Evolutionary conservation across 30 jellyfish, hydroid and myxozoan genomes (phyloP).

Genomic region (Hydractinia symbiolongicarpus): DNA sequence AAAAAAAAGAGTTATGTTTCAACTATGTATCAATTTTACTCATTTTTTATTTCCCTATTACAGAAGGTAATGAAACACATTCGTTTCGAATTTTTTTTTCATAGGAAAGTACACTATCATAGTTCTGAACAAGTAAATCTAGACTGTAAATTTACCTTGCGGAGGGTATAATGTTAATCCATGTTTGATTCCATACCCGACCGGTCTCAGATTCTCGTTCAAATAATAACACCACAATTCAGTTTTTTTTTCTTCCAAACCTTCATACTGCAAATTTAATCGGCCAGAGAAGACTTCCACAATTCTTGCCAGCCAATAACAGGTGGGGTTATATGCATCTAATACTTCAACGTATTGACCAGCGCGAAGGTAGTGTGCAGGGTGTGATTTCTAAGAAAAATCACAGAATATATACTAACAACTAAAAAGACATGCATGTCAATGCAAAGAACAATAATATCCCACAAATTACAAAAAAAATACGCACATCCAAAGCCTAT

Average conservation of each 20-base stretch:
- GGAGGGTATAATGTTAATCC: constrained; percentile 90
- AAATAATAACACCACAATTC: constrained; percentile 87
- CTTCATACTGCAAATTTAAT: constrained; percentile 78
- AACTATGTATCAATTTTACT: too few species aligned
- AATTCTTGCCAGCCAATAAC: constrained; percentile 89
- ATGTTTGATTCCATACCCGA: constrained; percentile 70
- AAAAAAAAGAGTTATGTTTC: too few species aligned
- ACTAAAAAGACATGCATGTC: too few species aligned
- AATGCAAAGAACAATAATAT: too few species aligned
- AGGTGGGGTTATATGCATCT: constrained; percentile 73
- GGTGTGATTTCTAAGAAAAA: constrained; percentile 55
- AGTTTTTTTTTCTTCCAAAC: constrained; percentile 61
- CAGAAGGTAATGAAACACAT: too few species aligned
- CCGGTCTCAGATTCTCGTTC: constrained; percentile 54
- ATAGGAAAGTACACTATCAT: too few species aligned
- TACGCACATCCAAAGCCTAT: too few species aligned
- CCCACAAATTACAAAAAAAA: too few species aligned
- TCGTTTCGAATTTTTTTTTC: too few species aligned
- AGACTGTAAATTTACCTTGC: constrained; percentile 39
- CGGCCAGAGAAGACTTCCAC: constrained; percentile 85
- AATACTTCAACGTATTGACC: constrained; percentile 79
- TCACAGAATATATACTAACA: background rate
- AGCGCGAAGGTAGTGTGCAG: constrained; percentile 71
- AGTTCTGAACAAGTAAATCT: too few species aligned
- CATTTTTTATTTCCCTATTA: too few species aligned